Evolutionary conservation across 2,797 vertebrate genomes (phyloP).

Genomic region (Sciurus vulgaris): DNA sequence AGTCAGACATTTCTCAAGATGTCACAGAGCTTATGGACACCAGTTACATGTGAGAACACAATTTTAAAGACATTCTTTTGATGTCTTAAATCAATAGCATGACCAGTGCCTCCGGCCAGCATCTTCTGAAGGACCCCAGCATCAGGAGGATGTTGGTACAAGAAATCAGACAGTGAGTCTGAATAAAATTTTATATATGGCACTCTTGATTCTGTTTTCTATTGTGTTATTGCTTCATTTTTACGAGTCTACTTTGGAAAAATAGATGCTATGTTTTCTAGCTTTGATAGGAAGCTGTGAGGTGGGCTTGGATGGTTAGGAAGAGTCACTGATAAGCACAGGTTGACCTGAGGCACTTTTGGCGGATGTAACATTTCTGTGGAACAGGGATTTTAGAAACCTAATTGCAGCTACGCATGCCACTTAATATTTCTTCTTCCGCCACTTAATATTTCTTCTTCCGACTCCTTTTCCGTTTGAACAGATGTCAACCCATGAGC

Average conservation of each 20-base stretch:
- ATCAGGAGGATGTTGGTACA: not conserved
- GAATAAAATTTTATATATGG: no score
- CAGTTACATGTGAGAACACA: not conserved
- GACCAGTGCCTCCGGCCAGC: not conserved
- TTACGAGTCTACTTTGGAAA: not conserved
- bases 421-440: not conserved
- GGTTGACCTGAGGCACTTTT: not conserved
- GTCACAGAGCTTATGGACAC: not conserved
- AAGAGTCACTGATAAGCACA: not conserved
- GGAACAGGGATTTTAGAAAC: not conserved
- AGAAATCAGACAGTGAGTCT: not conserved
- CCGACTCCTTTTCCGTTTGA: not conserved
- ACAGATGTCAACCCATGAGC: not conserved
- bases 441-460: not conserved
- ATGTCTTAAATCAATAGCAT: not conserved
- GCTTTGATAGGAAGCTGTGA: not conserved
- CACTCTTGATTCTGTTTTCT: not conserved
- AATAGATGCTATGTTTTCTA: not conserved
- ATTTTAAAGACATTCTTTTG: conserved; percentile 8
- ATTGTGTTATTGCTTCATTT: not conserved
- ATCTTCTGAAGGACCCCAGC: not conserved
- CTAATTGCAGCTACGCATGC: not conserved
- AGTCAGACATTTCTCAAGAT: not conserved
- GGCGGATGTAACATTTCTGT: not conserved
- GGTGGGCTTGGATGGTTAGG: not conserved